These are phyloP conservation scores for Pyrochroa serraticornis DNA, from an alignment of 2,888 invertebrate genomes.

Conservation along the genomic window DNA sequence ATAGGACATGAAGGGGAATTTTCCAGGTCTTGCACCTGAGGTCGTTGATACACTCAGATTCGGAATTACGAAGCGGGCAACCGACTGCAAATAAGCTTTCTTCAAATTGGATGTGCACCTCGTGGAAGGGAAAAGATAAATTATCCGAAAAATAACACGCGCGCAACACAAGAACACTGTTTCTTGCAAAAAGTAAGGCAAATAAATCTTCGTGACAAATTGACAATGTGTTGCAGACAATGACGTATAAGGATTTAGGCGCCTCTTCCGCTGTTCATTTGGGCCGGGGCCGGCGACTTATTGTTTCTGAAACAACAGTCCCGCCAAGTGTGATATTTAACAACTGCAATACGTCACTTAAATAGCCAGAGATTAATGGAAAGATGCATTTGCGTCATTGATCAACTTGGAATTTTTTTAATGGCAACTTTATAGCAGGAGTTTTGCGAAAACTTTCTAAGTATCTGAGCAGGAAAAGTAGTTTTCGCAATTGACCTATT, in stretches of 20 bases:
- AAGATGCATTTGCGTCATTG: too few species aligned
- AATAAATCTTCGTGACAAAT: conserved; percentile 54
- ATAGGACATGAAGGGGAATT: conserved; percentile 44
- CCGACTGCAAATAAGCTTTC: conserved; percentile 50
- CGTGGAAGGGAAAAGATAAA: conserved; percentile 53
- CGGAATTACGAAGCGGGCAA: conserved; percentile 43
- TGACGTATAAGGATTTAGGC: conserved; percentile 39
- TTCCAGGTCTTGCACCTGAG: conserved; percentile 49
- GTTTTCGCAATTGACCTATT: too few species aligned
- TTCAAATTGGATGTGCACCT: conserved; percentile 53
- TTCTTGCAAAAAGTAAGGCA: conserved; percentile 42
- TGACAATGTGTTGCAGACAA: conserved; percentile 51
- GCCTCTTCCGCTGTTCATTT: conserved; percentile 24
- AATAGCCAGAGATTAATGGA: too few species aligned
- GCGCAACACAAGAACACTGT: conserved; percentile 33
- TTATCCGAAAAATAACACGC: conserved; percentile 52
- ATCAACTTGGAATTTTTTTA: too few species aligned
- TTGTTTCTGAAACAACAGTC: conserved; percentile 3
- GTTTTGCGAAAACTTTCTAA: too few species aligned
- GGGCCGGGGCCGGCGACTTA: conserved; percentile 1
- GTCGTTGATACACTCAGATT: conserved; percentile 44
- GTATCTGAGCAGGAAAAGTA: too few species aligned
- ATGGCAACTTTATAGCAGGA: too few species aligned
- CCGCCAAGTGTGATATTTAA: too few species aligned
- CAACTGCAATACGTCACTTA: too few species aligned